Evolutionary conservation across 2,888 invertebrate genomes (phyloP).

Genomic region (Patella depressa): DNA sequence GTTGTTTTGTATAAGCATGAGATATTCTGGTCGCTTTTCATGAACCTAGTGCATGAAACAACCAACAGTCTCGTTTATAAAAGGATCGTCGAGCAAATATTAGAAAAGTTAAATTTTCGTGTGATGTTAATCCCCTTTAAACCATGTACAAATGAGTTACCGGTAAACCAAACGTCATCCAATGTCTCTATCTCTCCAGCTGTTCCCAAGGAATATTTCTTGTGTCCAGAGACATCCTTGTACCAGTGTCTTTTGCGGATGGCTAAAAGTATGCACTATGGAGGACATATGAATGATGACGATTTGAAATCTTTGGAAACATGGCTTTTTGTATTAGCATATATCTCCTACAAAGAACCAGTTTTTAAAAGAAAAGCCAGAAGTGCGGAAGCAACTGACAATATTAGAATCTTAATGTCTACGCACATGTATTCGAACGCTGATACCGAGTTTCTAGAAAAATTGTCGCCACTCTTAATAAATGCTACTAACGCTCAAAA

Average conservation of each 20-base stretch:
- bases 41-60: neutral
- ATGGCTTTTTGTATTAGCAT: neutral
- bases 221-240: neutral
- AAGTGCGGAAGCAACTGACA: neutral
- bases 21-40: neutral
- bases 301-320: neutral
- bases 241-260: neutral
- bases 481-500: neutral
- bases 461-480: neutral
- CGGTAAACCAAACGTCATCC: neutral
- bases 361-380: neutral
- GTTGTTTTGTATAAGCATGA: neutral
- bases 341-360: neutral
- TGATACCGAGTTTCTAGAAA: neutral
- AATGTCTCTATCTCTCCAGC: no score
- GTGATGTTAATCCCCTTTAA: neutral
- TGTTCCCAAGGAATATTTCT: no score
- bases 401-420: neutral
- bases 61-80: neutral
- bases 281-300: neutral
- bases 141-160: neutral
- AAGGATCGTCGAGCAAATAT: neutral
- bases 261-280: neutral
- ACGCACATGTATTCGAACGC: neutral
- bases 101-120: neutral